These are phyloP conservation scores for Heliopora coerulea DNA, from an alignment of 92 coral and sea anemone species.

Conservation along the genomic window DNA sequence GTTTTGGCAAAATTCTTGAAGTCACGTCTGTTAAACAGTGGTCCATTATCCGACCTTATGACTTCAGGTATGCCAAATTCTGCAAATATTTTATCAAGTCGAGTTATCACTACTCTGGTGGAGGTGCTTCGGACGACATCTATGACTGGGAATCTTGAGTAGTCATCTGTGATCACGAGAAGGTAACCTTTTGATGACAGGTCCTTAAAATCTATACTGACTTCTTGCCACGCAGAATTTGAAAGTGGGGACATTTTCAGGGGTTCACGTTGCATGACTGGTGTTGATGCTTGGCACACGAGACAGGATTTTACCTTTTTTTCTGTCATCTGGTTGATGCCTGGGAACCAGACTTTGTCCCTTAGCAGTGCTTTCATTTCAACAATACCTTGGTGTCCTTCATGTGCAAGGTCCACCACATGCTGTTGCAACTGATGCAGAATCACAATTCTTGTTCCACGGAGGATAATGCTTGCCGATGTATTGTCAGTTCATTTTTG, in stretches of 20 bases:
- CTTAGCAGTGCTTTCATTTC: constrained; percentile 51
- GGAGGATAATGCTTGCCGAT: constrained; percentile 44
- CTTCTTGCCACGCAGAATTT: constrained; percentile 53
- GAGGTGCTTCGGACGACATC: constrained; percentile 11
- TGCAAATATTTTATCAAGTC: constrained; percentile 50
- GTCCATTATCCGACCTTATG: constrained; percentile 53
- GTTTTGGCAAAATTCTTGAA: constrained; percentile 35
- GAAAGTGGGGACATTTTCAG: constrained; percentile 59
- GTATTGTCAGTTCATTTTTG: constrained; percentile 51
- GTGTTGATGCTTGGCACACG: constrained; percentile 52
- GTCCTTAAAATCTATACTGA: constrained; percentile 56
- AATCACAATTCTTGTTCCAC: constrained; percentile 53
- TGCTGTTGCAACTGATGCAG: constrained; percentile 48
- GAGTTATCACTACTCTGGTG: constrained; percentile 25
- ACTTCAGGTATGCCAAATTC: constrained; percentile 44
- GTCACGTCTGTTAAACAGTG: constrained; percentile 54
- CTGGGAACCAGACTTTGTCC: constrained; percentile 64
- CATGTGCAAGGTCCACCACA: constrained; percentile 47
- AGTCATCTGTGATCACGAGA: constrained; percentile 41
- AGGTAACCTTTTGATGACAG: constrained; percentile 6
- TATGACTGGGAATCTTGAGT: constrained; percentile 29
- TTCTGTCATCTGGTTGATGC: constrained; percentile 54
- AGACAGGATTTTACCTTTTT: constrained; percentile 54
- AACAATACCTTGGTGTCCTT: constrained; percentile 63
- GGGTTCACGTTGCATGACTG: constrained; percentile 55